Evolutionary conservation across 2,888 invertebrate genomes (phyloP).

Genomic region (Ophion costatus): DNA sequence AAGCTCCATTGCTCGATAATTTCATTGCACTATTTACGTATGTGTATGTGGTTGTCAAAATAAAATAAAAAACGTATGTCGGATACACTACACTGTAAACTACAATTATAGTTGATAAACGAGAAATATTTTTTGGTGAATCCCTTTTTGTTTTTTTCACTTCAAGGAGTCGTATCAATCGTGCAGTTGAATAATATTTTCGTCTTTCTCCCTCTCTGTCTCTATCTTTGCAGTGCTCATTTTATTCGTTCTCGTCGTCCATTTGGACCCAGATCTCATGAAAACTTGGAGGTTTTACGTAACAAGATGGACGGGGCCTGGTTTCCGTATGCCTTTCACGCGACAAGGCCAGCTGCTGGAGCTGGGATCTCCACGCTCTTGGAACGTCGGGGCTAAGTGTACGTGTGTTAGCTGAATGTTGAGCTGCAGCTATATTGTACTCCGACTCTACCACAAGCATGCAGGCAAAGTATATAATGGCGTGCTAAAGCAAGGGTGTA

Average conservation of each 20-base stretch:
- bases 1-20: not conserved
- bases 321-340: slow-evolving; percentile 83
- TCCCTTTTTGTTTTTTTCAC: not conserved
- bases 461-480: slow-evolving; percentile 16
- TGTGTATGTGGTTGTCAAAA: not conserved
- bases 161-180: not conserved
- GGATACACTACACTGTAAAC: too few relatives aligned
- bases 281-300: slow-evolving; percentile 81
- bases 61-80: not conserved
- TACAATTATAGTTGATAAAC: not conserved
- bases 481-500: slow-evolving; percentile 47
- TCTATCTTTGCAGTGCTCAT: not conserved
- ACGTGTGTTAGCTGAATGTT: slow-evolving; percentile 62
- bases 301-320: slow-evolving; percentile 82
- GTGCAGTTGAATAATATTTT: not conserved
- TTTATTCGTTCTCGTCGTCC: slow-evolving; percentile 18
- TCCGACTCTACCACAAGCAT: slow-evolving; percentile 31
- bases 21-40: not conserved
- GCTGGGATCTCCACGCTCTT: slow-evolving; percentile 63
- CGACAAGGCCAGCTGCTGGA: slow-evolving; percentile 78
- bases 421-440: slow-evolving; percentile 37
- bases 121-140: not conserved
- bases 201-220: not conserved
- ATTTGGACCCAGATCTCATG: slow-evolving; percentile 71
- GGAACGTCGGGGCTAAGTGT: slow-evolving; percentile 62